These are phyloP conservation scores for Steinernema scapterisci DNA, from an alignment of 2,888 invertebrate genomes.

Conservation along the genomic window DNA sequence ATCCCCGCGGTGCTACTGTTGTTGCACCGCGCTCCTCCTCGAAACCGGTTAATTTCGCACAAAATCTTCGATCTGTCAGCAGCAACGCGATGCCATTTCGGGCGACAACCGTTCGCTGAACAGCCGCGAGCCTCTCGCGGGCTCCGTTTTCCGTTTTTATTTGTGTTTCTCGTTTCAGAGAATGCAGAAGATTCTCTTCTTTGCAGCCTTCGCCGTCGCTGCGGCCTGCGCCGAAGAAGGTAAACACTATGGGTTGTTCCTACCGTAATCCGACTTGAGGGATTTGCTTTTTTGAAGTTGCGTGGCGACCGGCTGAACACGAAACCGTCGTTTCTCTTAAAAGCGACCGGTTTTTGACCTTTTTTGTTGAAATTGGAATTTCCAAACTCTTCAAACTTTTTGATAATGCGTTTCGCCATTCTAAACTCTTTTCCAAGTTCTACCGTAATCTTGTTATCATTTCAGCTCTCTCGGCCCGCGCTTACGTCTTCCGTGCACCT, in stretches of 20 bases:
- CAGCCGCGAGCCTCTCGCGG: not conserved
- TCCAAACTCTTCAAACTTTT: no score
- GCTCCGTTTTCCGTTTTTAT: not conserved
- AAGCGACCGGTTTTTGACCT: no score
- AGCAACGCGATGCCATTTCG: conserved; percentile 6
- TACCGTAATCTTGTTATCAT: not conserved
- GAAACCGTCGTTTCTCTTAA: no score
- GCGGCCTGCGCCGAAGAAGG: not conserved
- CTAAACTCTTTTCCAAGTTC: no score
- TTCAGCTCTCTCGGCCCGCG: conserved; percentile 47
- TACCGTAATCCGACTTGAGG: no score
- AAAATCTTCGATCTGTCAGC: not conserved
- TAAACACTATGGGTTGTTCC: no score
- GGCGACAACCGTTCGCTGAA: conserved; percentile 1
- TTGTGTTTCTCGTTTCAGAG: not conserved
- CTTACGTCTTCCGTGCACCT: conserved; percentile 49
- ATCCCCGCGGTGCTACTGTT: not conserved
- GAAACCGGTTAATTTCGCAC: not conserved
- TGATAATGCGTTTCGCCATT: no score
- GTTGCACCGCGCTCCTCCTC: not conserved
- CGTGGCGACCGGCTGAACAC: no score
- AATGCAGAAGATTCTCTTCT: not conserved
- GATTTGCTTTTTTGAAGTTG: no score
- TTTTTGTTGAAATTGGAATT: no score
- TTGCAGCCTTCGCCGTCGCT: not conserved